phyloP scores from a whole-genome alignment of 2,888 invertebrate genomes.

The Apomyelois bistriatella region DNA sequence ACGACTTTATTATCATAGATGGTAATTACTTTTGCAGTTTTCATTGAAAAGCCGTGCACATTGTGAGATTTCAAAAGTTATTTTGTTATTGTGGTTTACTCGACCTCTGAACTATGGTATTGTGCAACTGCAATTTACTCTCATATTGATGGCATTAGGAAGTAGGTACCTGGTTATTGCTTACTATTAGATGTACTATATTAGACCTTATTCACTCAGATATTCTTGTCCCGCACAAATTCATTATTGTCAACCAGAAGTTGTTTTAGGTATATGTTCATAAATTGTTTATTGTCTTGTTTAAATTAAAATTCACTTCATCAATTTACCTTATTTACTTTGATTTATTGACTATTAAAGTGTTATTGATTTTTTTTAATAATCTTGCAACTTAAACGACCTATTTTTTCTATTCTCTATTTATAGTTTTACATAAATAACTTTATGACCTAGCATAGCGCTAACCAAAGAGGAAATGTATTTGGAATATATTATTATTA shows the following conservation, averaged over 20 bases:
- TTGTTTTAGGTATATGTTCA: not conserved
- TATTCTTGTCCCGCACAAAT: not conserved
- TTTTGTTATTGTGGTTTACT: conserved; percentile 4
- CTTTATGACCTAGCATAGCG: too few species aligned
- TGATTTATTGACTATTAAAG: too few species aligned
- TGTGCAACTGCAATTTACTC: conserved; percentile 11
- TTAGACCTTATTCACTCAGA: not conserved
- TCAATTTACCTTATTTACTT: too few species aligned
- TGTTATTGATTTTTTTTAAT: too few species aligned
- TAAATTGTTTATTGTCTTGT: too few species aligned
- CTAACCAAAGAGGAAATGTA: too few species aligned
- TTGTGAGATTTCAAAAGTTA: conserved; percentile 9
- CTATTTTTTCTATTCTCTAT: too few species aligned
- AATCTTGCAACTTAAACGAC: too few species aligned
- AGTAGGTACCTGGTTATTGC: conserved; percentile 9
- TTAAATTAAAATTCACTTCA: too few species aligned
- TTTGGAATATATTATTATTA: too few species aligned
- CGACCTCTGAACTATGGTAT: conserved; percentile 8
- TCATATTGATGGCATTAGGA: conserved; percentile 12
- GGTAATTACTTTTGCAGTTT: conserved; percentile 21
- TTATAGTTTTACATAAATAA: too few species aligned
- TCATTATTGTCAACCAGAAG: not conserved
- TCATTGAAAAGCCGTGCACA: conserved; percentile 25
- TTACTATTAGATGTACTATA: not conserved
- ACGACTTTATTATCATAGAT: conserved; percentile 29